Conservation (phyloP, 1,140 invertebrate genomes). For the Oreohelix idahoensis region DNA sequence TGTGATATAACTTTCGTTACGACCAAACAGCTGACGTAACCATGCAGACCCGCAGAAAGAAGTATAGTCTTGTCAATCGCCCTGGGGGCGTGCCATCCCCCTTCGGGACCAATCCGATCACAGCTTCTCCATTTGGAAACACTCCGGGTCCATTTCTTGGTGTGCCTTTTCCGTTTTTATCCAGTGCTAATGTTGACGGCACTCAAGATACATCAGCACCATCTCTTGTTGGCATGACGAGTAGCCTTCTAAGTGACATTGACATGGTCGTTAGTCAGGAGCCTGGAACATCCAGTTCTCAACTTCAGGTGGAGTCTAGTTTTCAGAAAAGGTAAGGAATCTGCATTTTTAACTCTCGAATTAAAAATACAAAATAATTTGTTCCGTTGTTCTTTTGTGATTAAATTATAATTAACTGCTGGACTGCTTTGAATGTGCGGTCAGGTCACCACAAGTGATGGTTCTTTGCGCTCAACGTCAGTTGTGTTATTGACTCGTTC, state of each 20-base stretch:
- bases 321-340: slow-evolving; percentile 23
- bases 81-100: slow-evolving; percentile 16
- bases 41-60: slow-evolving; percentile 19
- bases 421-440: no score
- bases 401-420: no score
- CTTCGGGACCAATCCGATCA: slow-evolving; percentile 9
- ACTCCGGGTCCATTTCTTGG: background rate
- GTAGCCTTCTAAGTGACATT: background rate
- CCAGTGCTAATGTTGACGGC: background rate
- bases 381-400: no score
- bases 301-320: background rate
- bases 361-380: no score
- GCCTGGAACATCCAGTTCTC: background rate
- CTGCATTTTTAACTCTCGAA: no score
- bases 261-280: slow-evolving; percentile 14
- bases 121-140: slow-evolving; percentile 10
- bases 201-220: background rate
- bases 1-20: background rate
- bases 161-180: background rate
- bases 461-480: no score
- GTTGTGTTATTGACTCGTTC: no score
- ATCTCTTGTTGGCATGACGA: background rate
- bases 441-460: no score
- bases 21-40: background rate
- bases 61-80: slow-evolving; percentile 20